phyloP scores from a whole-genome alignment of 2,797 vertebrate genomes.

The Trematomus bernacchii region DNA sequence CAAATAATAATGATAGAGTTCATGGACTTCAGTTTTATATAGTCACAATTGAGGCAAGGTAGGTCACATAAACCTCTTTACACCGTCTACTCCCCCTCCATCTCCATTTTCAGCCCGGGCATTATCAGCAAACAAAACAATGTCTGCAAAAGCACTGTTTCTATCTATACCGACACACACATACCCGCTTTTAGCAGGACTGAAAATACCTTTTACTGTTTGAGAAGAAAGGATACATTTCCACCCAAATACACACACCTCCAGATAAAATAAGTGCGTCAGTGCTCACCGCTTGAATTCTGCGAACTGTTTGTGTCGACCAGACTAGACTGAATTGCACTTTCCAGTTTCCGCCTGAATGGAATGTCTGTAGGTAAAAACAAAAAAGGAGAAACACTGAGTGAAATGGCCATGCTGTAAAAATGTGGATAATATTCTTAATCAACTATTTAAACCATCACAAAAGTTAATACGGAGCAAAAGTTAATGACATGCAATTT shows the following conservation, averaged over 20 bases:
- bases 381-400: slow-evolving; percentile 49
- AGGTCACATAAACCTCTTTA: slow-evolving; percentile 54
- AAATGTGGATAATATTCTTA: slow-evolving; percentile 28
- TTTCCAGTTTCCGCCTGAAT: slow-evolving; percentile 93
- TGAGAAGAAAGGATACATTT: slow-evolving; percentile 53
- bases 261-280: slow-evolving; percentile 43
- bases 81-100: slow-evolving; percentile 28
- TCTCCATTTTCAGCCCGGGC: slow-evolving; percentile 43
- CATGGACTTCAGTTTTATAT: slow-evolving; percentile 52
- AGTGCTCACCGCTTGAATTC: slow-evolving; percentile 95
- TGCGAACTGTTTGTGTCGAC: slow-evolving; percentile 97
- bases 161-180: slow-evolving; percentile 40
- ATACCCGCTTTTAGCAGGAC: slow-evolving; percentile 32
- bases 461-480: slow-evolving; percentile 27
- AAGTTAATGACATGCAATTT: slow-evolving; percentile 45
- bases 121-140: slow-evolving; percentile 44
- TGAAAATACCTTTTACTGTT: slow-evolving; percentile 51
- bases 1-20: slow-evolving; percentile 44
- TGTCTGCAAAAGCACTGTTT: slow-evolving; percentile 23
- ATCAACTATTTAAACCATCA: slow-evolving; percentile 34
- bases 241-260: slow-evolving; percentile 35
- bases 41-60: slow-evolving; percentile 52
- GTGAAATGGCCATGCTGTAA: slow-evolving; percentile 34
- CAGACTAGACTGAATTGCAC: slow-evolving; percentile 92
- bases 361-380: slow-evolving; percentile 88